phyloP scores from a whole-genome alignment of 1,140 invertebrate species.

The Teleopsis dalmanni region DNA sequence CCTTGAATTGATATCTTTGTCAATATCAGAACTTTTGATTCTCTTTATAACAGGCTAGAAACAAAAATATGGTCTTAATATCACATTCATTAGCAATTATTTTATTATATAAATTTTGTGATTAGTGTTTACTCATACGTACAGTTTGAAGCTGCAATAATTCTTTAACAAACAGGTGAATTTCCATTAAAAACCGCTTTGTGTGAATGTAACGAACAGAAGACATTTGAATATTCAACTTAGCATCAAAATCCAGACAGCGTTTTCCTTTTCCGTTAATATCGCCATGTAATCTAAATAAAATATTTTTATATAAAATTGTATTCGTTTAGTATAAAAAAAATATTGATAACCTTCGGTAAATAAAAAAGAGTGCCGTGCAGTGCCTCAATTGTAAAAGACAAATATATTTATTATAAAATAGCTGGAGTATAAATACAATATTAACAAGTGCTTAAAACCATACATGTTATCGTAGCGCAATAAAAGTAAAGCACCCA shows the following conservation, averaged over 20 bases:
- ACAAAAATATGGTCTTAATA: slow-evolving; percentile 1
- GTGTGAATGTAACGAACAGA: slow-evolving; percentile 91
- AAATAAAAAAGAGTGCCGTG: too few species aligned
- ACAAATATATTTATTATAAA: too few species aligned
- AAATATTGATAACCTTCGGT: too few species aligned
- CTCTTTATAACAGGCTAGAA: slow-evolving; percentile 37
- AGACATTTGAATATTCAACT: slow-evolving; percentile 73
- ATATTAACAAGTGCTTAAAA: too few species aligned
- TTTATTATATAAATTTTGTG: slow-evolving; percentile 3
- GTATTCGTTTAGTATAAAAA: slow-evolving; percentile 1
- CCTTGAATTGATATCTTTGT: slow-evolving; percentile 13
- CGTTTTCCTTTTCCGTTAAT: slow-evolving; percentile 3
- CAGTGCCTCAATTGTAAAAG: too few species aligned
- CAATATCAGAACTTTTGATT: slow-evolving; percentile 29
- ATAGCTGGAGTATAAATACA: too few species aligned
- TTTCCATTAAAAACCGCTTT: slow-evolving; percentile 82
- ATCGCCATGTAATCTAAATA: slow-evolving; percentile 9
- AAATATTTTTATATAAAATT: neutral
- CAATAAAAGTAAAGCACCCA: too few species aligned
- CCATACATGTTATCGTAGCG: too few species aligned
- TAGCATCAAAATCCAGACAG: slow-evolving; percentile 54
- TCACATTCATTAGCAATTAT: neutral
- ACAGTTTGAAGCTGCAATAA: slow-evolving; percentile 76
- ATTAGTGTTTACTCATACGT: too few species aligned
- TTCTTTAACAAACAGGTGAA: slow-evolving; percentile 79